Base-by-base conservation (phyloP, 2,797 vertebrate species). In the Hozukius guyotensis region DNA sequence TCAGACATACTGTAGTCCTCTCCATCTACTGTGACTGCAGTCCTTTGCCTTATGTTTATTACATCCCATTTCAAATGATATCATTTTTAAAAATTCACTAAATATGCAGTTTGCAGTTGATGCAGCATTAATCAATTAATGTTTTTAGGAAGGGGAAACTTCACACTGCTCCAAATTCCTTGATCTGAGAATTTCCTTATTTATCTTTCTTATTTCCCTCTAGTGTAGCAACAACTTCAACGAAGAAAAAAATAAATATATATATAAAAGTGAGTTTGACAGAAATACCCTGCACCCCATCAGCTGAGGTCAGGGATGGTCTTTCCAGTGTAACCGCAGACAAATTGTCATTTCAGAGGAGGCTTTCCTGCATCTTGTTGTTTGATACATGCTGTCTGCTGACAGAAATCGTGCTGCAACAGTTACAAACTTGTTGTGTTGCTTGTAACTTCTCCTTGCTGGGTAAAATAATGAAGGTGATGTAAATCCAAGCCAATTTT, bases 381-480 rank as follows among this genome's bases (percentile, higher is more conserved):
- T 76, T 85, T 18, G 3, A 49, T 56, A 63, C 32, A 56, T 65
- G 59, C 16, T 65, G 36, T 80, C 59, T 61, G 34, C 71, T 86
- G 68, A 86, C 75, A 82, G 34, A 73, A 78, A 85, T 49, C 73
- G 72, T 81, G 53, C 79, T 67, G 76, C 63, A 85, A 70, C 76
- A 72, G 55, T 83, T 89, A 80, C 71, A 90, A 59, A 89, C 68
- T 70, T 84, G 69, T 81, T 82, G 75, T 69, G 63, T 65, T 63
- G 27, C 77, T 76, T 88, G 78, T 82, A 81, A 79, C 69, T 84
- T 82, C 67, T 77, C 56, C 71, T 72, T 75, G 24, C 75, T 31
- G 22, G 42, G 56, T 82, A 72, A 90, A 93, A 94, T 91, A 93
- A 95, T 89, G 86, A 93, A 90, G 88, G 75, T 80, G 85, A 91